Base-by-base conservation (phyloP, 2,113 vertebrate species). In the Callospermophilus lateralis region DNA sequence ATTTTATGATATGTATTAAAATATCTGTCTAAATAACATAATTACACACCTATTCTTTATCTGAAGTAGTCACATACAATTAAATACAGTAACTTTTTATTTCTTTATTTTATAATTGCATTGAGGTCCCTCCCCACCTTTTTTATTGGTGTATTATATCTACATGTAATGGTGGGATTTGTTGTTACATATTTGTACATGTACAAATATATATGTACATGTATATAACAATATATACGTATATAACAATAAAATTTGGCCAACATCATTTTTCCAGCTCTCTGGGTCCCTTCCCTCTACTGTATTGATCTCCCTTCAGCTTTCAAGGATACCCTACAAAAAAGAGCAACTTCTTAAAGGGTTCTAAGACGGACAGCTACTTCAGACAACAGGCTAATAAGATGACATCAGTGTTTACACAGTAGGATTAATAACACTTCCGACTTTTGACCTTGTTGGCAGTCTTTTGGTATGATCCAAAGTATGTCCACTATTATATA, bases 1-100 rank as follows among this genome's bases (percentile, higher is more conserved):
- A 84, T 93, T 94, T 90, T 73, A 90, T 42, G 37, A 17, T 77
- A 81, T 4, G 6, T 19, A 39, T 55, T 93, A 92, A 86, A 92
- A 63, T 68, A 65, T 0, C 13, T 61, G 85, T 68, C 37, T 78
- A 78, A 83, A 79, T 7, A 39, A 22, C 11, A 30, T 86, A 77
- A 80, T 26, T 39, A 55, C 6, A 81, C 32, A 37, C 53, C 37
- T 72, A 74, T 15, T 81, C 63, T 61, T 94, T 58, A 61, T 65
- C 61, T 63, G 12, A 72, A 92, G 51, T 8, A 90, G 53, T 73
- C 55, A 85, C 4, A 55, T 20, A 22, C 10, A 39, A 81, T 48
- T 77, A 89, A 92, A 22, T 13, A 37, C 9, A 51, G 28, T 15
- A 39, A 76, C 26, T 16, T 68, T 70, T 63, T 63, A 63, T 26